Conservation (phyloP, 2,113 vertebrate genomes). For the Tragelaphus scriptus region DNA sequence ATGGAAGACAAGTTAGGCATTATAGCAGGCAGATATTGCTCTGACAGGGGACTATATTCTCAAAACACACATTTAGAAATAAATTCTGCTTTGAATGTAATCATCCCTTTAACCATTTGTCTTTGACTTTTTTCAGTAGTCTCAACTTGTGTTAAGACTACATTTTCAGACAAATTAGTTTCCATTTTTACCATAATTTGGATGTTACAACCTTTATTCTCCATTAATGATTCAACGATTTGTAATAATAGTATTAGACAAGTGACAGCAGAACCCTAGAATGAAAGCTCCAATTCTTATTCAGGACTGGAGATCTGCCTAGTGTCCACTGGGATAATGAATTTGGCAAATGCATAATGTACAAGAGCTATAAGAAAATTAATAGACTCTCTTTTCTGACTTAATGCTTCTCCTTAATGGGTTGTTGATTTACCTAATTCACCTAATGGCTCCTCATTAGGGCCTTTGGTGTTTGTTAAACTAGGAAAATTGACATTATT, state of each 20-base stretch:
- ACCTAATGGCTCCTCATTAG: not conserved
- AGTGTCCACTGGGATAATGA: not conserved
- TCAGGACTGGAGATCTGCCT: not conserved
- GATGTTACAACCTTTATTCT: not conserved
- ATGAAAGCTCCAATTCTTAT: constrained; percentile 1
- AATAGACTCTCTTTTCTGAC: constrained; percentile 31
- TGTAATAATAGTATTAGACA: not conserved
- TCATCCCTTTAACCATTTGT: not conserved
- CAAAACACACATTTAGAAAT: not conserved
- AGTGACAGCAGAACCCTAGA: not conserved
- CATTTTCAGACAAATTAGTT: constrained; percentile 35
- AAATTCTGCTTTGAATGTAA: not conserved
- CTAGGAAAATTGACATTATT: not conserved
- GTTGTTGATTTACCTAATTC: constrained; percentile 18
- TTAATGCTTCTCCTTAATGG: not conserved
- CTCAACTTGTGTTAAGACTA: constrained; percentile 1
- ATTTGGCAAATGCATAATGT: constrained; percentile 25
- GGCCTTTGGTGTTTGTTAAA: constrained; percentile 27
- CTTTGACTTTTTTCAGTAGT: not conserved
- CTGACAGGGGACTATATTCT: not conserved
- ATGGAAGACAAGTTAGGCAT: not conserved
- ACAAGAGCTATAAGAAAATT: constrained; percentile 40
- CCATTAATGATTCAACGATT: not conserved
- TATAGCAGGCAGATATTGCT: not conserved
- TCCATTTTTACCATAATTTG: not conserved